Percentiles rank a stretch among this genome's conserved stretches.
Evolutionary conservation across 2,797 vertebrate genomes (phyloP).

Genomic region (Eupleurogrammus muticus): DNA sequence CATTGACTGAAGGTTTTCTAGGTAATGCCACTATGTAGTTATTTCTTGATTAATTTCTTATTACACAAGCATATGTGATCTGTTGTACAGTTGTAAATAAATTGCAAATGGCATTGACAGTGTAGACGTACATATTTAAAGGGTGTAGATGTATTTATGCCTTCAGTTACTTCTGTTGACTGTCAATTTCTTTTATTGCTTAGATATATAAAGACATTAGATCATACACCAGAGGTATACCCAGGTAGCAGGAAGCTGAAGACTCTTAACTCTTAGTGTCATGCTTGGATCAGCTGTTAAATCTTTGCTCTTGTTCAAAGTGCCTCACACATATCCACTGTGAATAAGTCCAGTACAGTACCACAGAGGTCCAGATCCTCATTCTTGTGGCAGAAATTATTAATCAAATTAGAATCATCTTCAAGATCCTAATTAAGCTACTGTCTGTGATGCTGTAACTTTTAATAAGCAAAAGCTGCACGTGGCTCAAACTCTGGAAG

Average conservation of each 20-base stretch:
- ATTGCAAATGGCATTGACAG: background rate
- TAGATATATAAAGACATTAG: background rate
- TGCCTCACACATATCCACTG: slow-evolving; percentile 24
- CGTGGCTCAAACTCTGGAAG: too few species aligned
- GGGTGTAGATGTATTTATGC: background rate
- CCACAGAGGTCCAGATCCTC: too few species aligned
- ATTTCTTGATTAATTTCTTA: too few species aligned
- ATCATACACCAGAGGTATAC: background rate
- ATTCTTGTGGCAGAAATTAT: too few species aligned
- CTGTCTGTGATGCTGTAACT: background rate
- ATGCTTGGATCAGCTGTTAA: slow-evolving; percentile 2
- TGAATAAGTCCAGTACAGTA: slow-evolving; percentile 12
- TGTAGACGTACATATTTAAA: too few species aligned
- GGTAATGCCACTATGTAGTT: too few species aligned
- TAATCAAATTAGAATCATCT: too few species aligned
- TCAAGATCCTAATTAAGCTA: background rate
- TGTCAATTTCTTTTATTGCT: background rate
- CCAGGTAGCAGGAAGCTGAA: too few species aligned
- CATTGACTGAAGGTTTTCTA: too few species aligned
- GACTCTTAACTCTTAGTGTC: background rate
- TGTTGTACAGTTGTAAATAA: background rate
- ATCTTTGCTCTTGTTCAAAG: slow-evolving; percentile 13
- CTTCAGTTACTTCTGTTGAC: background rate
- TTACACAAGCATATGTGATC: too few species aligned
- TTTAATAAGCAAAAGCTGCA: too few species aligned